Base-by-base conservation (phyloP, 2,797 vertebrate genomes). In the Acipenser ruthenus region DNA sequence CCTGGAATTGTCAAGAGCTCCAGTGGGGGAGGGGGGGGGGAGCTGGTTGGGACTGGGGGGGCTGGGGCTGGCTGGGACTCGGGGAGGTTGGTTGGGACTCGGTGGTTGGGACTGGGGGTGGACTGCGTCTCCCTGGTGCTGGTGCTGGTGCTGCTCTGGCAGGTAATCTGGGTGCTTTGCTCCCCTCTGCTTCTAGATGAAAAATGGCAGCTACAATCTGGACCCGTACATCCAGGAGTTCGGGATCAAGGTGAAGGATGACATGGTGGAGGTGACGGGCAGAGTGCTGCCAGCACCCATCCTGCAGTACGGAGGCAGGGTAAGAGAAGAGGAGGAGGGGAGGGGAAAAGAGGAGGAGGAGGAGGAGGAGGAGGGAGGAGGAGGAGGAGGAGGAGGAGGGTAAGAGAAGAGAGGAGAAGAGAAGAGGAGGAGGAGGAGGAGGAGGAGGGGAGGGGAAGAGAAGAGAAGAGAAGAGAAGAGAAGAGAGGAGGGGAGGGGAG, bases 181-280 rank as follows among this genome's bases (percentile, higher is more conserved):
- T 59, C 8, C 11, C 53, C 49, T 63, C 49, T 48, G 2, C 56
- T 37, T 75, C 59, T 86, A 98, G 96, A 98, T 98, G 97, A 99
- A 99, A 84, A 99, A 99, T 1, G 97, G 96, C 70, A 98, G 96
- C 84, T 99, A 98, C 79, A 98, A 99, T 84, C 84, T 99, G 76
- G 96, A 99, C 78, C 97, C 97, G 0, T 99, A 99, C 83, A 98
- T 99, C 69, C 96, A 99, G 80, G 97, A 99, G 86, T 99, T 99
- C 87, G 96, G 95, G 71, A 98, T 99, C 81, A 98, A 97, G 80
- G 96, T 99, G 86, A 96, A 97, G 68, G 97, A 99, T 49, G 97
- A 99, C 73, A 99, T 99, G 97, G 94, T 96, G 0, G 96, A 99
- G 79, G 96, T 99, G 86, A 99, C 95, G 0, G 97, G 97, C 50